A percentile compares a stretch with the other conserved stretches of the same genome.
phyloP scores from a whole-genome alignment of 2,113 vertebrate genomes.

The Pseudorectes ferrugineus region DNA sequence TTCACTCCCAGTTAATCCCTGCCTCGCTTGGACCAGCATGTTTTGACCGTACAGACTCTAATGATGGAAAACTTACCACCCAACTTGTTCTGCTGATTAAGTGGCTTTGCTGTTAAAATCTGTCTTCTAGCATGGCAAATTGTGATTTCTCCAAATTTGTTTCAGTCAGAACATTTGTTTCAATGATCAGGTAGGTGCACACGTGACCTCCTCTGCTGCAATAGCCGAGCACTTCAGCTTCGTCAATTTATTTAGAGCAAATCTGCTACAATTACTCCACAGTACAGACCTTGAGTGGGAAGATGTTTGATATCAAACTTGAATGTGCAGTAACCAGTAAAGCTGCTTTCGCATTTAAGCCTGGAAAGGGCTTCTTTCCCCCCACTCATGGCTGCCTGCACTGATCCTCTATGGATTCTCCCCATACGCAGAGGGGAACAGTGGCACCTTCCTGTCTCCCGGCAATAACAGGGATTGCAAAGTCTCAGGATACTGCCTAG shows the following conservation, averaged over 20 bases:
- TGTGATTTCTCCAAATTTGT: neutral
- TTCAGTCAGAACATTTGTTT: neutral
- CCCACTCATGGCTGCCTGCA: neutral
- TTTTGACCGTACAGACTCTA: neutral
- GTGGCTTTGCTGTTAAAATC: neutral
- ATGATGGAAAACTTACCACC: neutral
- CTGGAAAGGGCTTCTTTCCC: neutral
- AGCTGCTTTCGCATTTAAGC: neutral
- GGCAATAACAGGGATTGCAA: neutral
- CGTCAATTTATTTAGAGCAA: neutral
- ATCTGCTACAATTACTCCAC: neutral
- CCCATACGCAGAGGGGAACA: fast-evolving
- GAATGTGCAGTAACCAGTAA: neutral
- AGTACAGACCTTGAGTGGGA: neutral
- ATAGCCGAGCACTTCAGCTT: neutral
- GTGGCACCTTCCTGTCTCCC: neutral
- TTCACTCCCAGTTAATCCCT: neutral
- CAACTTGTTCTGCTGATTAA: neutral
- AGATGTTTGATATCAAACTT: neutral
- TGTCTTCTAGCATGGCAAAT: neutral
- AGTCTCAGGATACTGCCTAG: neutral
- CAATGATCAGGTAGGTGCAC: neutral
- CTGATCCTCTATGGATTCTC: neutral
- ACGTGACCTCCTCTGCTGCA: fast-evolving
- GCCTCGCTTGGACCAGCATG: neutral